A percentile compares a stretch with the other conserved stretches of the same genome.
Conservation (phyloP, 1,140 invertebrate genomes). For the Delia radicum region DNA sequence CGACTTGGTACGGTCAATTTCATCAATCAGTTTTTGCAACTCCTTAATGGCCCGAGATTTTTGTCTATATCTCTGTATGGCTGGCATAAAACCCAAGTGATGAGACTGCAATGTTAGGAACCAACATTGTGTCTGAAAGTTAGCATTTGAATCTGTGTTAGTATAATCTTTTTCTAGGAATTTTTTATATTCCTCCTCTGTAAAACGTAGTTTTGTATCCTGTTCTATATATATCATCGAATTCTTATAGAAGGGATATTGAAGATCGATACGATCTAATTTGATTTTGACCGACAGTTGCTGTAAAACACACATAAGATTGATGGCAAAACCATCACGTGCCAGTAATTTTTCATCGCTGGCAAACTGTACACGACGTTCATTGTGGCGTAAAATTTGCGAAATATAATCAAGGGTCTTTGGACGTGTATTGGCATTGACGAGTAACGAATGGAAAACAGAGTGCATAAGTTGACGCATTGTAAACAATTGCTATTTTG, state of each 20-base stretch:
- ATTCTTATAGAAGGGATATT: constrained; percentile 84
- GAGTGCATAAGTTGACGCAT: constrained; percentile 73
- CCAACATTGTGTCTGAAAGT: constrained; percentile 96
- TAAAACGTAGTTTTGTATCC: constrained; percentile 82
- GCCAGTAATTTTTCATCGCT: constrained; percentile 82
- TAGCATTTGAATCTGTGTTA: constrained; percentile 59
- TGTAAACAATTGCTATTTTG: constrained; percentile 65
- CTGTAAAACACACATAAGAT: constrained; percentile 87
- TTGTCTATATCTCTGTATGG: constrained; percentile 83
- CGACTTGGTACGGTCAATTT: constrained; percentile 76
- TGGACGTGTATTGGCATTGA: constrained; percentile 75
- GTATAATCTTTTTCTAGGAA: constrained; percentile 62
- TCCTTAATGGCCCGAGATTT: constrained; percentile 80
- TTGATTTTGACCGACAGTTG: constrained; percentile 83
- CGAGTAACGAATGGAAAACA: constrained; percentile 80
- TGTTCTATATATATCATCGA: constrained; percentile 76
- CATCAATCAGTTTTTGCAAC: constrained; percentile 87
- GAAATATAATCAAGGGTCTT: constrained; percentile 77
- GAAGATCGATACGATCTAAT: constrained; percentile 78
- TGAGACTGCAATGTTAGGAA: constrained; percentile 93
- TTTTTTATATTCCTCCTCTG: constrained; percentile 74
- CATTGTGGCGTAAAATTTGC: constrained; percentile 74
- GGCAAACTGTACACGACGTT: constrained; percentile 86
- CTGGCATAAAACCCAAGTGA: constrained; percentile 86
- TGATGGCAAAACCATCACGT: constrained; percentile 93